Conservation (phyloP, 2,797 vertebrate species). For the Fringilla coelebs region DNA sequence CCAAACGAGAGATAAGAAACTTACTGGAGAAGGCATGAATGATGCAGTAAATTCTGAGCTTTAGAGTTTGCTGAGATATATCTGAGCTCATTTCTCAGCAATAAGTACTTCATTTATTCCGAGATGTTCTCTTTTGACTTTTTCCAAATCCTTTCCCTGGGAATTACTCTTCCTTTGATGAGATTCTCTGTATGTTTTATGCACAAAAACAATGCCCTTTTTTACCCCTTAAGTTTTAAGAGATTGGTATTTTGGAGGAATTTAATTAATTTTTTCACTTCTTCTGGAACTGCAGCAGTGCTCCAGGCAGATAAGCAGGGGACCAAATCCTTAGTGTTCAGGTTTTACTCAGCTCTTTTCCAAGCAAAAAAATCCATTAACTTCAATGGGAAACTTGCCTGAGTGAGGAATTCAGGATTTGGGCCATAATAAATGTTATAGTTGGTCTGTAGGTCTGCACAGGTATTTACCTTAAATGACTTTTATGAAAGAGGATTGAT, state of each 20-base stretch:
- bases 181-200: slow-evolving; percentile 22
- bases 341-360: slow-evolving; percentile 51
- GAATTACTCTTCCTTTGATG: slow-evolving; percentile 30
- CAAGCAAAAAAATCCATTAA: slow-evolving; percentile 35
- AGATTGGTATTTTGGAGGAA: not conserved
- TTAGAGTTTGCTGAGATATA: slow-evolving; percentile 65
- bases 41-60: slow-evolving; percentile 72
- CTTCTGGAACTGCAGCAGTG: not conserved
- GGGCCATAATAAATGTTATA: slow-evolving; percentile 51
- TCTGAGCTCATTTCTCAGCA: slow-evolving; percentile 72
- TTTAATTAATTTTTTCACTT: slow-evolving; percentile 28
- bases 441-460: not conserved
- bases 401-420: slow-evolving; percentile 5
- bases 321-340: slow-evolving; percentile 24
- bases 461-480: slow-evolving; percentile 60
- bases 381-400: slow-evolving; percentile 25
- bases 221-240: slow-evolving; percentile 6
- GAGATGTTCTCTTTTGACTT: slow-evolving; percentile 55
- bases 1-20: slow-evolving; percentile 73
- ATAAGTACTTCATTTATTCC: slow-evolving; percentile 73
- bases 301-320: slow-evolving; percentile 23
- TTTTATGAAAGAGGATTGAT: slow-evolving; percentile 53
- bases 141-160: slow-evolving; percentile 37
- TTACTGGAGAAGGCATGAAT: slow-evolving; percentile 60
- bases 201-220: slow-evolving; percentile 9